phyloP scores from a whole-genome alignment of 2,888 invertebrate genomes.

The Stictocephala bisonia region DNA sequence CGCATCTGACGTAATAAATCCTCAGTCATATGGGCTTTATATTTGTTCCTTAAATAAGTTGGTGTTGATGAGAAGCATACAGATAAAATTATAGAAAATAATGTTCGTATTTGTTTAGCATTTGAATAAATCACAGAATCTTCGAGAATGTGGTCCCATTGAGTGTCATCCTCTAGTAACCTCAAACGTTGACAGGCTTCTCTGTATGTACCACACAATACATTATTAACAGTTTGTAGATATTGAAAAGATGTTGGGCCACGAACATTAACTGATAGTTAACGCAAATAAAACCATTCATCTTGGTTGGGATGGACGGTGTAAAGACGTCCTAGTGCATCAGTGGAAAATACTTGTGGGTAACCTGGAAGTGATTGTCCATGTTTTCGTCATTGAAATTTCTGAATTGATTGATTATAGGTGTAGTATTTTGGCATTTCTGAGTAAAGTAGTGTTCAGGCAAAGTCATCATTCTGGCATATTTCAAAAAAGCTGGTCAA shows the following conservation, averaged over 20 bases:
- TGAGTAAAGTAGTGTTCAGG: constrained; percentile 52
- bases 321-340: constrained; percentile 57
- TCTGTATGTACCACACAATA: constrained; percentile 61
- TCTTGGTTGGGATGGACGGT: constrained; percentile 56
- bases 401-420: constrained; percentile 53
- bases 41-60: constrained; percentile 57
- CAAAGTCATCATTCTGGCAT: constrained; percentile 51
- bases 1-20: constrained; percentile 54
- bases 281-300: constrained; percentile 57
- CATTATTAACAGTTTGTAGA: constrained; percentile 63
- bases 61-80: constrained; percentile 59
- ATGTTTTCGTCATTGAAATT: constrained; percentile 51
- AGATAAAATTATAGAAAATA: constrained; percentile 40
- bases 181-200: constrained; percentile 63
- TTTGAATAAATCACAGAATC: constrained; percentile 52
- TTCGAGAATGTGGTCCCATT: constrained; percentile 57
- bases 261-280: constrained; percentile 54
- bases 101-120: constrained; percentile 35
- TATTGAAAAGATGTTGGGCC: constrained; percentile 62
- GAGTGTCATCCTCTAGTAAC: constrained; percentile 61
- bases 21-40: constrained; percentile 58
- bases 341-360: constrained; percentile 51
- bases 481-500: constrained; percentile 56
- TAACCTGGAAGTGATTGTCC: constrained; percentile 41
- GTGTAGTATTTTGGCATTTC: constrained; percentile 55